Evolutionary conservation across 2,888 invertebrate genomes (phyloP), one percentile per base, ranked within the genome.

Genomic region (Scotopteryx bipunctaria): DNA sequence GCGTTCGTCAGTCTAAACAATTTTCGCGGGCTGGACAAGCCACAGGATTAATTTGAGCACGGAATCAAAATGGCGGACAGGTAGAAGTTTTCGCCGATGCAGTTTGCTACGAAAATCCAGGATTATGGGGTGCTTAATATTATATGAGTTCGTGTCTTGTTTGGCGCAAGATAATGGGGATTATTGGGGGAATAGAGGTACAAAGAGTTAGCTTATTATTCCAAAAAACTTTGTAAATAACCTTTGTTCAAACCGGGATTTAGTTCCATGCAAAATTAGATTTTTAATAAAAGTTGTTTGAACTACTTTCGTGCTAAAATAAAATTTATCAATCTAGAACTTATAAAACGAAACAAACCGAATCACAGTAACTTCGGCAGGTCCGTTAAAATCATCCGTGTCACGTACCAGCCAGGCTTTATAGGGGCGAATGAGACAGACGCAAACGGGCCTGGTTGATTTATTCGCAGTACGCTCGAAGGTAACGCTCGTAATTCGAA

Each of bases 1-100:
- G 67, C 59, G 71, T 77, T 76, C 80, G 77, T 78, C 79, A 76
- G 76, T 76, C 67, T 80, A 83, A 85, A 86, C 85, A 83, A 85
- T 85, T 79, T 80, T 75, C 73, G 63, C 69, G 72, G 62, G 55
- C 61, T 78, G 78, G 76, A 81, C 84, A 79, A 66, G 78, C 77
- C 78, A 61, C 74, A 57, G 82, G 83, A 86, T 86, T 84, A 85
- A 81, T 84, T 80, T 68, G 69, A 79, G 71, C 77, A 74, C 71
- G 75, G 64, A 78, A 76, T 75, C 76, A 81, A 78, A 83, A 83
- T 81, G 78, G 81, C 67, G 63, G 73, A 61, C 72, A 71, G 76
- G 76, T 76, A 69, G 74, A 82, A 78, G 72, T 71, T 66, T 53
- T 60, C 52, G 53, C 56, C 64, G 59, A 56, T 70, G 71, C 72